Conservation (phyloP, 1,140 invertebrate species). For the Microplitis demolitor region DNA sequence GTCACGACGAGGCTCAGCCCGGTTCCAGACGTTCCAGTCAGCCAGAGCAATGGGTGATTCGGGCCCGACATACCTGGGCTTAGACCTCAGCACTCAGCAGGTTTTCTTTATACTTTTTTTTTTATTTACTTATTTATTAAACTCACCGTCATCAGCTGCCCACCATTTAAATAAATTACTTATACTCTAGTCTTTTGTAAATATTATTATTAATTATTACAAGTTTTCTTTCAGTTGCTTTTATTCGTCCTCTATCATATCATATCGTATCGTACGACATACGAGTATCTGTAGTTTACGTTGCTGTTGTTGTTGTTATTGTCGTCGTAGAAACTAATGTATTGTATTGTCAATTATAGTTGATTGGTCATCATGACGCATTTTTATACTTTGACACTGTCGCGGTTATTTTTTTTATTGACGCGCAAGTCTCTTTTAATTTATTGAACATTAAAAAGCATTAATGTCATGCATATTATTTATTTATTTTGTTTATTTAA, state of each 20-base stretch:
- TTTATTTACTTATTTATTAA: neutral
- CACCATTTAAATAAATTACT: neutral
- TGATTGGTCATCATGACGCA: too few relatives aligned
- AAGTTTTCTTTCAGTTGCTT: too few relatives aligned
- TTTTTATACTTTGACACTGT: too few relatives aligned
- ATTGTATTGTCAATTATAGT: too few relatives aligned
- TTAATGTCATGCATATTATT: too few relatives aligned
- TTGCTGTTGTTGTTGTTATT: too few relatives aligned
- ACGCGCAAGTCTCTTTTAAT: neutral
- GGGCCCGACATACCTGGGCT: constrained; percentile 68
- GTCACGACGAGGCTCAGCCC: neutral
- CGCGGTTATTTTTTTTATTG: too few relatives aligned
- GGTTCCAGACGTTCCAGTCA: constrained; percentile 29
- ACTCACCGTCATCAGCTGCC: constrained; percentile 2
- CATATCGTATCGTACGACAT: too few relatives aligned
- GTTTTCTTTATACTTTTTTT: constrained; percentile 58
- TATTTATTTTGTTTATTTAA: too few relatives aligned
- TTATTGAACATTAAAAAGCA: neutral
- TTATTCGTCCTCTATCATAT: too few relatives aligned
- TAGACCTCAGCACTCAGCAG: constrained; percentile 84
- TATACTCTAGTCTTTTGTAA: neutral
- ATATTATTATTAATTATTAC: neutral
- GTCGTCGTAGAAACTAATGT: too few relatives aligned
- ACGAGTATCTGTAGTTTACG: too few relatives aligned
- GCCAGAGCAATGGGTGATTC: constrained; percentile 37